Percentiles rank a stretch among this genome's conserved stretches.
Conservation (phyloP, 2,113 vertebrate species). For the Condylura cristata region DNA sequence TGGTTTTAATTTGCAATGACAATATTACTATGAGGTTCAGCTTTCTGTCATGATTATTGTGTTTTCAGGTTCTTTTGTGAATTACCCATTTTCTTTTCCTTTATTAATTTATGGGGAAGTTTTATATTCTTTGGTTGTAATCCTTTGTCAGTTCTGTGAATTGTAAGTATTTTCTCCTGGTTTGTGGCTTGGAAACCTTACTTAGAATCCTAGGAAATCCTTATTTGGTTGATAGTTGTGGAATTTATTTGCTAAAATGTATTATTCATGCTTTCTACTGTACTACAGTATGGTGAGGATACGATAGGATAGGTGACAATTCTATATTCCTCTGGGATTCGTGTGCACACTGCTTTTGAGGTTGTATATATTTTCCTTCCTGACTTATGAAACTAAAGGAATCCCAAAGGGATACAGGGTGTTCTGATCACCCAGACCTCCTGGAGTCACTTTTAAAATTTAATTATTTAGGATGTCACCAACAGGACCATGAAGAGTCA, state of each 20-base stretch:
- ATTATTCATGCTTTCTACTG: neutral
- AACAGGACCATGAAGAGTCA: too few species aligned
- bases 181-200: neutral
- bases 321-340: neutral
- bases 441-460: neutral
- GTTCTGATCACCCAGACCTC: neutral
- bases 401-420: neutral
- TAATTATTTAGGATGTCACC: too few species aligned
- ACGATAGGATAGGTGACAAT: neutral
- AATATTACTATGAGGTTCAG: neutral
- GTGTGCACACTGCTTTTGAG: neutral
- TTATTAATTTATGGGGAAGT: constrained; percentile 33
- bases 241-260: neutral
- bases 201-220: neutral
- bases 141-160: neutral
- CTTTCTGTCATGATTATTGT: neutral
- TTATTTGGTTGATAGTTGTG: neutral
- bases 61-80: constrained; percentile 8
- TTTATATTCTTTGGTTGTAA: constrained; percentile 26
- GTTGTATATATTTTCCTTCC: neutral
- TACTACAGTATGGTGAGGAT: too few species aligned
- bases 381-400: neutral
- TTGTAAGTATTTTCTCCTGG: neutral
- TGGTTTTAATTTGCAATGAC: constrained; percentile 1
- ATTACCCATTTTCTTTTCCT: neutral